Conservation (phyloP, 2,888 invertebrate genomes). For the Caradrina kadenii region DNA sequence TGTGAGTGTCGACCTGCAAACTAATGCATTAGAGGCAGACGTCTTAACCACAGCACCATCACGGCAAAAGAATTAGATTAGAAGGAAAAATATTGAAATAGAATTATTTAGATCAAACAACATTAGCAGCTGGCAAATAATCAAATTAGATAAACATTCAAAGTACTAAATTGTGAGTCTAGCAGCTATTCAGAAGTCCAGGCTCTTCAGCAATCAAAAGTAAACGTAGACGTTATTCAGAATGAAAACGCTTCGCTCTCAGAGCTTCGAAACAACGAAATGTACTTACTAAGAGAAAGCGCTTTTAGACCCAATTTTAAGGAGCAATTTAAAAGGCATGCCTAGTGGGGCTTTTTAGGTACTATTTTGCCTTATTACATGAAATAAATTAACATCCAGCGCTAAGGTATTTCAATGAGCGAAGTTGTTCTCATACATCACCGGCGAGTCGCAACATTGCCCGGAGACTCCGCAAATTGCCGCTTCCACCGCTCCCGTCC, state of each 20-base stretch:
- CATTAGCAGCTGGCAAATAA: slow-evolving; percentile 23
- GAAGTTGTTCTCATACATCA: slow-evolving; percentile 74
- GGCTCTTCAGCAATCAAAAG: slow-evolving; percentile 54
- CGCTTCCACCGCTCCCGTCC: slow-evolving; percentile 66
- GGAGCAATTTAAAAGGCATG: slow-evolving; percentile 65
- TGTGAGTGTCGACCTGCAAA: too few relatives aligned
- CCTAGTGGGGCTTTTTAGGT: slow-evolving; percentile 62
- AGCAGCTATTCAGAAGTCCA: slow-evolving; percentile 36
- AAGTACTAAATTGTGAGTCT: slow-evolving; percentile 25
- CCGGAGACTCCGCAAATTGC: slow-evolving; percentile 64
- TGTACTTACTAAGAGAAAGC: slow-evolving; percentile 61
- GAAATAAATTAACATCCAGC: slow-evolving; percentile 75
- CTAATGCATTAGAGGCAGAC: too few relatives aligned
- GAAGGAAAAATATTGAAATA: not conserved
- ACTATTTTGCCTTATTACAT: slow-evolving; percentile 71
- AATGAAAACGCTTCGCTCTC: slow-evolving; percentile 55
- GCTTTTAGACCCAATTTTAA: slow-evolving; percentile 63
- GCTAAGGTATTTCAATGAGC: slow-evolving; percentile 74
- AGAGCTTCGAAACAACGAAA: slow-evolving; percentile 62
- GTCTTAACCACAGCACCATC: too few relatives aligned
- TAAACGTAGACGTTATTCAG: slow-evolving; percentile 57
- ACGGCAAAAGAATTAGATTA: not conserved
- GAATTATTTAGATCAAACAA: not conserved
- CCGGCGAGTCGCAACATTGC: slow-evolving; percentile 65
- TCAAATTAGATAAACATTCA: slow-evolving; percentile 18